These are phyloP conservation scores for Drosophila watanabei DNA, from an alignment of 1,140 invertebrate species.

Conservation along the genomic window DNA sequence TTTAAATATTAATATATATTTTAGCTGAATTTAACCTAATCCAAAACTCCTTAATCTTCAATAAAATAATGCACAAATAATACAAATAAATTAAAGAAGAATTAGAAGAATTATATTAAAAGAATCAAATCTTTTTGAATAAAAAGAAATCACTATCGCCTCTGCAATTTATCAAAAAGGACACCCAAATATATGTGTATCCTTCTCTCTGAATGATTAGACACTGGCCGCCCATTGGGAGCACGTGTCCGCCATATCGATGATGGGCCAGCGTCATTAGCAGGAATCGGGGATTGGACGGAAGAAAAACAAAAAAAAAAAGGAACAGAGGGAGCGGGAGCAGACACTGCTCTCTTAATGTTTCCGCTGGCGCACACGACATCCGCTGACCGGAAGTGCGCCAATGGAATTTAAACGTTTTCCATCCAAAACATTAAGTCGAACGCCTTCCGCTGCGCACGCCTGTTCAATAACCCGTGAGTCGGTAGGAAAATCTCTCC, in stretches of 20 bases:
- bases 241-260: slow-evolving; percentile 70
- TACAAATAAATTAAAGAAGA: not conserved
- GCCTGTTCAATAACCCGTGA: slow-evolving; percentile 79
- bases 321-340: not conserved
- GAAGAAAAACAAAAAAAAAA: not conserved
- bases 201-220: slow-evolving; percentile 53
- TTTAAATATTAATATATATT: too few relatives aligned
- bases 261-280: slow-evolving; percentile 59
- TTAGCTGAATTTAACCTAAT: too few relatives aligned
- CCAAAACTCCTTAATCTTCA: not conserved
- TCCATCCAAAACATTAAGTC: slow-evolving; percentile 82
- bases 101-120: not conserved
- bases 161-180: not conserved
- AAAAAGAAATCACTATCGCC: not conserved
- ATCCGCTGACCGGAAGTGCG: slow-evolving; percentile 80
- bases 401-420: slow-evolving; percentile 83
- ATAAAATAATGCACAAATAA: not conserved
- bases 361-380: slow-evolving; percentile 82
- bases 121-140: not conserved
- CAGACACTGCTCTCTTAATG: slow-evolving; percentile 66
- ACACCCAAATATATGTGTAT: not conserved
- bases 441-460: slow-evolving; percentile 77
- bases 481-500: slow-evolving; percentile 19
- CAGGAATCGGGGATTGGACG: not conserved
- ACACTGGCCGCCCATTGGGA: slow-evolving; percentile 16